Evolutionary conservation across 2,888 invertebrate species (phyloP).

Genomic region (Escarpia spicata): DNA sequence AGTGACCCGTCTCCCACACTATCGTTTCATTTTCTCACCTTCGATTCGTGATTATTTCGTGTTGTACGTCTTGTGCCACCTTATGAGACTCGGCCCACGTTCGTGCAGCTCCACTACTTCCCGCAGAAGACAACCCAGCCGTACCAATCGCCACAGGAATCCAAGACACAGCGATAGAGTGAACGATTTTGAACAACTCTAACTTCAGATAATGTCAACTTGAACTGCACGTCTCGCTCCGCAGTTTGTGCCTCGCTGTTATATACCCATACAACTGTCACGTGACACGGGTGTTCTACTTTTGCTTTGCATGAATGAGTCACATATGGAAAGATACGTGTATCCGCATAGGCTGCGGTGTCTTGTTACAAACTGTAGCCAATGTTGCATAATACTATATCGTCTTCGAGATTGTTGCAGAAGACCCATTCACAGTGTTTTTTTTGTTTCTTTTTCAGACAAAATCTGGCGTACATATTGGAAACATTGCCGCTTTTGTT

Average conservation of each 20-base stretch:
- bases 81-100: not conserved
- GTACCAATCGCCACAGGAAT: not conserved
- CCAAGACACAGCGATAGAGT: not conserved
- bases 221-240: not conserved
- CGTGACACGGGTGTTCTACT: no score
- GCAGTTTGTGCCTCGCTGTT: not conserved
- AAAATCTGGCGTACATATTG: no score
- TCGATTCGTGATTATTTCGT: not conserved
- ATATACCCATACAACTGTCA: no score
- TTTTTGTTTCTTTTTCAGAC: no score
- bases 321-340: no score
- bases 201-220: not conserved
- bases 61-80: not conserved
- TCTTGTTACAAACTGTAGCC: no score
- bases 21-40: not conserved
- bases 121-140: not conserved
- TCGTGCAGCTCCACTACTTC: not conserved
- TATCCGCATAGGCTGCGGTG: no score
- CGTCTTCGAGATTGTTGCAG: no score
- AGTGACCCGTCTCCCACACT: not conserved
- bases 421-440: no score
- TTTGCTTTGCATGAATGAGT: no score
- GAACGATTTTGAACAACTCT: not conserved
- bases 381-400: no score
- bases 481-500: no score